A percentile compares a stretch with the other conserved stretches of the same genome.
Evolutionary conservation across 2,113 vertebrate species (phyloP).

Genomic region (Podarcis raffonei): DNA sequence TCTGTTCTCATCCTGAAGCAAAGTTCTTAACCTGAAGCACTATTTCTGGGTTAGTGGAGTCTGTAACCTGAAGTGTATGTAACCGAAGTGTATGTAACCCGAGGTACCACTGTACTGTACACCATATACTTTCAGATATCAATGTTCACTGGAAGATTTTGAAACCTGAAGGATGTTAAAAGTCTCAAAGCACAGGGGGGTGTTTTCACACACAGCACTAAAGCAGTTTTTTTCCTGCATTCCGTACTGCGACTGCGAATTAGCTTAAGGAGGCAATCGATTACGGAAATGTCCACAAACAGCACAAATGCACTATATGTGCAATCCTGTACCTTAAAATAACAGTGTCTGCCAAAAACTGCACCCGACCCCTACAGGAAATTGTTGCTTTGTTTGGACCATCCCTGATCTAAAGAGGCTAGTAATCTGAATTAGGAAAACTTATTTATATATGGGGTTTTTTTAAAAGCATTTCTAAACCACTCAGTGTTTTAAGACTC

Average conservation of each 20-base stretch:
- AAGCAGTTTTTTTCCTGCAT: not conserved
- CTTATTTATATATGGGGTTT: too few relatives aligned
- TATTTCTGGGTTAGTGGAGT: too few relatives aligned
- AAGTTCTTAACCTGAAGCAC: too few relatives aligned
- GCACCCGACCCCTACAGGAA: not conserved
- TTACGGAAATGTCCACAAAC: not conserved
- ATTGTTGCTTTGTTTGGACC: not conserved
- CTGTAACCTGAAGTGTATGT: too few relatives aligned
- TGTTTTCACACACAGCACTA: not conserved
- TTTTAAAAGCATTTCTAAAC: too few relatives aligned
- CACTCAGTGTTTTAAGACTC: too few relatives aligned
- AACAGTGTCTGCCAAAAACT: not conserved
- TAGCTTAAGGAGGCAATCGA: not conserved
- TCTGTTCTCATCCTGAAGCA: too few relatives aligned
- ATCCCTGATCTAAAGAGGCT: not conserved
- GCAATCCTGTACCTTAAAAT: not conserved
- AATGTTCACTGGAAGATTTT: not conserved
- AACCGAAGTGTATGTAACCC: too few relatives aligned
- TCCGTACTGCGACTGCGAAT: not conserved
- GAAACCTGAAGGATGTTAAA: not conserved
- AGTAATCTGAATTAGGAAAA: not conserved
- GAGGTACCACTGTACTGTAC: too few relatives aligned
- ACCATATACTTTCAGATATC: not conserved
- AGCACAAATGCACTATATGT: not conserved
- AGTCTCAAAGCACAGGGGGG: not conserved